Conservation (phyloP, 2,797 vertebrate species). For the Etheostoma perlongum region DNA sequence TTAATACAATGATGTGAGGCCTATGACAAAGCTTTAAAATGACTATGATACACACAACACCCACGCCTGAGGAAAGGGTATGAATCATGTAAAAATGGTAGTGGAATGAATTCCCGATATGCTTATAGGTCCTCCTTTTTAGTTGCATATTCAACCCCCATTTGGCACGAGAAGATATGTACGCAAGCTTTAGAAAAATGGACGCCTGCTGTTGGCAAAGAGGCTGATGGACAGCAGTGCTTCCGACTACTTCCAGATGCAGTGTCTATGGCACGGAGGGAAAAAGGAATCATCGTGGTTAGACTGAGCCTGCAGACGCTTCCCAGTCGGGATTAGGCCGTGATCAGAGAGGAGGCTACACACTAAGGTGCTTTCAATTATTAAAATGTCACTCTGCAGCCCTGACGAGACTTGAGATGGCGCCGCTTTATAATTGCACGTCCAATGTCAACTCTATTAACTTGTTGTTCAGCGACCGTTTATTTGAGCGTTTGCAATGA, state of each 20-base stretch:
- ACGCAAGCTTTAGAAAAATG: slow-evolving; percentile 13
- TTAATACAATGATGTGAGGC: slow-evolving; percentile 56
- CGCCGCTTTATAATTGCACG: neutral
- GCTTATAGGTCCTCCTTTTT: slow-evolving; percentile 54
- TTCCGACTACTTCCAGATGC: slow-evolving; percentile 14
- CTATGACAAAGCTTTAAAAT: slow-evolving; percentile 49
- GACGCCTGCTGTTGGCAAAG: slow-evolving; percentile 40
- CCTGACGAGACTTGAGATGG: neutral
- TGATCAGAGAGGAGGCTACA: slow-evolving; percentile 37
- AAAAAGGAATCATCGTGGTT: slow-evolving; percentile 13
- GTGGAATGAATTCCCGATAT: slow-evolving; percentile 61
- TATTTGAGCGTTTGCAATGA: neutral
- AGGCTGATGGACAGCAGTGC: slow-evolving; percentile 22
- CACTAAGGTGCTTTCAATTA: neutral
- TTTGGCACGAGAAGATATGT: slow-evolving; percentile 71
- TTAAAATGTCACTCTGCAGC: neutral
- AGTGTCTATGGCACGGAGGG: slow-evolving; percentile 62
- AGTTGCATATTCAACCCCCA: slow-evolving; percentile 76
- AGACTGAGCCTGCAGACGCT: neutral
- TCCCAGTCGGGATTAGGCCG: slow-evolving; percentile 1
- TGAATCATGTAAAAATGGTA: slow-evolving; percentile 38
- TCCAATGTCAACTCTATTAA: neutral
- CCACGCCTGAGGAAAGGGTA: slow-evolving; percentile 53
- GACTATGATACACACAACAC: slow-evolving; percentile 56
- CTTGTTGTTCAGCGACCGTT: neutral